Conservation (phyloP, 2,888 invertebrate species). For the Oxycera nigricornis region DNA sequence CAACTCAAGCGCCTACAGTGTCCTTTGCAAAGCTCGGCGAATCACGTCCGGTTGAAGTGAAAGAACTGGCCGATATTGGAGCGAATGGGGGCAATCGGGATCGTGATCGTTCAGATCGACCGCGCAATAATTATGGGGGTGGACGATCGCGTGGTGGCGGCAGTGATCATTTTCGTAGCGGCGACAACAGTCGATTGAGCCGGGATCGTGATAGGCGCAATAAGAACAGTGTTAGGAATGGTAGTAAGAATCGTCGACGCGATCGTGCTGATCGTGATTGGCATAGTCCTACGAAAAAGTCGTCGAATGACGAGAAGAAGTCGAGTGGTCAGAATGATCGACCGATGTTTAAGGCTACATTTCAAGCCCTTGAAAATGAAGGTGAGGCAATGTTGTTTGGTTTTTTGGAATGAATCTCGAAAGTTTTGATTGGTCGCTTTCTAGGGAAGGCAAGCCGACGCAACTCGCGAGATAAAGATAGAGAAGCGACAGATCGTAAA, state of each 20-base stretch:
- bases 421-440: background rate
- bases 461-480: conserved; percentile 1
- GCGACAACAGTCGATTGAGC: conserved; percentile 18
- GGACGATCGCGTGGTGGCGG: conserved; percentile 33
- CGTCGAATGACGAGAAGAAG: conserved; percentile 33
- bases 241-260: conserved; percentile 8
- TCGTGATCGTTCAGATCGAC: conserved; percentile 33
- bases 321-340: conserved; percentile 29
- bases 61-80: conserved; percentile 46
- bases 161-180: conserved; percentile 20
- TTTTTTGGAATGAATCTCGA: background rate
- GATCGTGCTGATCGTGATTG: conserved; percentile 37
- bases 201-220: conserved; percentile 32
- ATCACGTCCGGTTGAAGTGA: conserved; percentile 41
- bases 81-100: conserved; percentile 17
- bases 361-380: conserved; percentile 48
- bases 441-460: background rate
- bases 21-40: conserved; percentile 49
- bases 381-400: conserved; percentile 27
- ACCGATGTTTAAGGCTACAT: conserved; percentile 49
- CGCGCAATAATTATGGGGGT: conserved; percentile 34
- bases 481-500: conserved; percentile 21
- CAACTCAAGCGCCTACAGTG: conserved; percentile 43
- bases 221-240: background rate
- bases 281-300: conserved; percentile 32